phyloP scores from a whole-genome alignment of 2,113 vertebrate species.

The Cephalopholis sonnerati region DNA sequence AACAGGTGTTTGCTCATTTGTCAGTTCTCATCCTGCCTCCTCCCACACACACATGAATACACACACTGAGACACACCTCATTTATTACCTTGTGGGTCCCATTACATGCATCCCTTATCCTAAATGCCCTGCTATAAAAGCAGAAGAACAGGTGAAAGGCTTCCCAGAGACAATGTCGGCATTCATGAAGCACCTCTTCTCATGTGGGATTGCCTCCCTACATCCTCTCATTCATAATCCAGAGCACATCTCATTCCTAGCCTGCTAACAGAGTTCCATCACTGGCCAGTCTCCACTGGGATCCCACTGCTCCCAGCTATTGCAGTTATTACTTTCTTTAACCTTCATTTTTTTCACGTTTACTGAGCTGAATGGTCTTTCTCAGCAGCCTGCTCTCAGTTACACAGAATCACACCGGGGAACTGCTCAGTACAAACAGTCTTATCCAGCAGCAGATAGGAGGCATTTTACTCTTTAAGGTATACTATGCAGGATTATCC shows the following conservation, averaged over 20 bases:
- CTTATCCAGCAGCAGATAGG: neutral
- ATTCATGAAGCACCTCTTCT: constrained; percentile 24
- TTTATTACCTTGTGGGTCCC: neutral
- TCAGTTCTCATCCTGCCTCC: neutral
- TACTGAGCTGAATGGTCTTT: neutral
- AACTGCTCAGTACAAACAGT: neutral
- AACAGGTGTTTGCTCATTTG: constrained; percentile 3
- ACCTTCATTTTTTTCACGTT: constrained; percentile 22
- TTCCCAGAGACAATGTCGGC: constrained; percentile 22
- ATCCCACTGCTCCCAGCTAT: constrained; percentile 21
- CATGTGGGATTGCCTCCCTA: neutral
- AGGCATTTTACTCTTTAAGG: neutral
- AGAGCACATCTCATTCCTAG: neutral
- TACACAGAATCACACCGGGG: constrained; percentile 33
- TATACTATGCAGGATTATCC: no score
- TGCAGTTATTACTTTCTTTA: constrained; percentile 18
- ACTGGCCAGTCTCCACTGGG: constrained; percentile 16
- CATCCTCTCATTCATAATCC: constrained; percentile 53
- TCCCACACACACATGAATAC: neutral
- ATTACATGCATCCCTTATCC: neutral
- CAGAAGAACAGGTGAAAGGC: constrained; percentile 12
- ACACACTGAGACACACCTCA: neutral
- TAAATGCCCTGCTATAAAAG: neutral
- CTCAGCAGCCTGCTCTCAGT: constrained; percentile 1
- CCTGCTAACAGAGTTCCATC: neutral